Percentiles rank a stretch among this genome's conserved stretches.
Evolutionary conservation across 2,113 vertebrate species (phyloP).

Genomic region (Telmatochromis bifrenatus): DNA sequence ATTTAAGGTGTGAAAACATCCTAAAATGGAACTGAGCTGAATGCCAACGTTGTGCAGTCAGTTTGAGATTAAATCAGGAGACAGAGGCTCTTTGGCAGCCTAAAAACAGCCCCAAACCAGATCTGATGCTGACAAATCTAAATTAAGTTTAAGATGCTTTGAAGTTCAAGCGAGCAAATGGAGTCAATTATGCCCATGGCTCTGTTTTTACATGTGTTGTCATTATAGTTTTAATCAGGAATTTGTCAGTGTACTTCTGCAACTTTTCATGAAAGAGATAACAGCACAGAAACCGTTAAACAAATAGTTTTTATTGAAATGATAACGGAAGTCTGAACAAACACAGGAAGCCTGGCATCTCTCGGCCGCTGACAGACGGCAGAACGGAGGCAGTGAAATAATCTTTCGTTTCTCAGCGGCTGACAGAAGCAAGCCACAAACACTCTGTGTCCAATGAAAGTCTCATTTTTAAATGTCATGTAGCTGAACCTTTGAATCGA

Average conservation of each 20-base stretch:
- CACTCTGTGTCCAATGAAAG: fast-evolving
- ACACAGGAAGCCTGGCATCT: neutral
- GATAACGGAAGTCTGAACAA: neutral
- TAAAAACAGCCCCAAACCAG: neutral
- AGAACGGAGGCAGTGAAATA: neutral
- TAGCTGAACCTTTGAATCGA: neutral
- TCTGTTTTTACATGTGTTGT: neutral
- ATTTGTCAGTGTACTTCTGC: neutral
- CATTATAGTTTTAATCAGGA: neutral
- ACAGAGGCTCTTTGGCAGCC: neutral
- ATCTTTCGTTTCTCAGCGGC: neutral
- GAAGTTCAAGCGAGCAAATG: neutral
- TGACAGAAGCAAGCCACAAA: neutral
- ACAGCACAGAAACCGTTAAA: neutral
- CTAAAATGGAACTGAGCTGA: neutral
- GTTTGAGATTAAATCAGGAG: neutral
- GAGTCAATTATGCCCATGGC: neutral
- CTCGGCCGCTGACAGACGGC: neutral
- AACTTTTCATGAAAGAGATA: neutral
- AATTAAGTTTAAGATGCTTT: neutral
- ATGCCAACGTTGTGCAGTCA: neutral
- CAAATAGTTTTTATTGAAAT: neutral
- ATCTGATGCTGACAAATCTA: neutral
- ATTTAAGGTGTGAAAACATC: neutral
- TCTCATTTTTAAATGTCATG: neutral